phyloP scores from a whole-genome alignment of 2,797 vertebrate species.

The Danio choprae region DNA sequence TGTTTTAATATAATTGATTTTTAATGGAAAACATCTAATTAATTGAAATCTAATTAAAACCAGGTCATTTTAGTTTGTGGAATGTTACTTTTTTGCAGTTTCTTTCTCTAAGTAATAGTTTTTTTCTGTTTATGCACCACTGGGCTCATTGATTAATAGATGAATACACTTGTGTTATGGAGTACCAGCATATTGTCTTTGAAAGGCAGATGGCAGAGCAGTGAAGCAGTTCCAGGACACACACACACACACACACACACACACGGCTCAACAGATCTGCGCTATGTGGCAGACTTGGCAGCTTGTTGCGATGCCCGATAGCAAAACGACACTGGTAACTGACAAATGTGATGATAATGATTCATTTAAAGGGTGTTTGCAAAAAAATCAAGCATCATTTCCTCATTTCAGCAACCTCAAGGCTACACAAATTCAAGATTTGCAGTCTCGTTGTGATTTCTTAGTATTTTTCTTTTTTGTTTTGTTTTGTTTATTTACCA shows the following conservation, averaged over 20 bases:
- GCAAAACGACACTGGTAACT: constrained; percentile 8
- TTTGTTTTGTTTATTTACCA: too few relatives aligned
- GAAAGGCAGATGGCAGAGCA: constrained; percentile 45
- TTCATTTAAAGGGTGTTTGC: constrained; percentile 1
- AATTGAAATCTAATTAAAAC: background rate
- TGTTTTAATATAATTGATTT: too few relatives aligned
- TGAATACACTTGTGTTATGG: constrained; percentile 3
- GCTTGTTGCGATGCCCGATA: constrained; percentile 7
- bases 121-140: background rate
- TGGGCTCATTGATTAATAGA: background rate
- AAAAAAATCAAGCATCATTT: constrained; percentile 3
- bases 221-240: constrained; percentile 12
- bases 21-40: background rate
- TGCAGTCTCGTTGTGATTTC: background rate
- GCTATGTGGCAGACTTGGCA: constrained; percentile 32
- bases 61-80: background rate
- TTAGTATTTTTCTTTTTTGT: background rate
- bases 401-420: constrained; percentile 16
- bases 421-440: background rate
- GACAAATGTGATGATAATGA: constrained; percentile 11
- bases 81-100: background rate
- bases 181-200: constrained; percentile 14
- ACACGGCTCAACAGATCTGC: constrained; percentile 38
- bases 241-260: background rate
- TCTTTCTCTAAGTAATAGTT: background rate